Base-by-base conservation (phyloP, 2,888 invertebrate genomes). In the Gymnoscelis rufifasciata region DNA sequence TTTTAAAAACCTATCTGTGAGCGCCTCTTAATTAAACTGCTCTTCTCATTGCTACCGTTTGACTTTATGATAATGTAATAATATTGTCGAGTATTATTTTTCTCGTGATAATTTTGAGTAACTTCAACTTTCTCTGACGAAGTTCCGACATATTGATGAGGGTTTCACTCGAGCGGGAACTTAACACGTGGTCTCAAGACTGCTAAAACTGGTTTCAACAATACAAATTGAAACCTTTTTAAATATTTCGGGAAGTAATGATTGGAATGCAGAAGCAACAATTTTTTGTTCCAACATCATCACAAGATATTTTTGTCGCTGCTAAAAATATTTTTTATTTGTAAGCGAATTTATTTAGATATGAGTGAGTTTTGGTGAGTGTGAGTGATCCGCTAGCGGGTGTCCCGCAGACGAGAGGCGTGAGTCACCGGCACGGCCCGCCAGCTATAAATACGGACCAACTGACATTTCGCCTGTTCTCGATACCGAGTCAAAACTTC, bases 381-480 rank as follows among this genome's bases (percentile, higher is more conserved):
- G 56, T 59, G 56, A 52, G 62, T 60, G 55, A n/a, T 33, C 53
- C 50, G 59, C 56, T 56, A 59, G 63, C 73, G 80, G 83, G 76
- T 78, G 78, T 78, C 80, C 83, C 82, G 71, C 76, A 79, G 81
- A 79, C 78, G 77, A 59, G 66, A 73, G 27, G 19, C 74, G 68
- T 83, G 84, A 83, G 69, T 83, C 83, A 84, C 63, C 62, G 78
- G 78, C 73, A 78, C 78, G 70, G 71, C 62, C 63, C 67, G 59
- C 43, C n/a, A 59, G 55, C 79, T 86, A 86, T 83, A 81, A 84
- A 84, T 87, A 87, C 78, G 62, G 74, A 71, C 28, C 78, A 73
- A 74, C 78, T 87, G 88, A 84, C 87, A 88, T 88, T 48, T 87
- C 86, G 71, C 74, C 70, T 73, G 83, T 65, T 78, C 86, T 66